Evolutionary conservation across 2,113 vertebrate genomes (phyloP).

Genomic region (Recurvirostra avosetta): DNA sequence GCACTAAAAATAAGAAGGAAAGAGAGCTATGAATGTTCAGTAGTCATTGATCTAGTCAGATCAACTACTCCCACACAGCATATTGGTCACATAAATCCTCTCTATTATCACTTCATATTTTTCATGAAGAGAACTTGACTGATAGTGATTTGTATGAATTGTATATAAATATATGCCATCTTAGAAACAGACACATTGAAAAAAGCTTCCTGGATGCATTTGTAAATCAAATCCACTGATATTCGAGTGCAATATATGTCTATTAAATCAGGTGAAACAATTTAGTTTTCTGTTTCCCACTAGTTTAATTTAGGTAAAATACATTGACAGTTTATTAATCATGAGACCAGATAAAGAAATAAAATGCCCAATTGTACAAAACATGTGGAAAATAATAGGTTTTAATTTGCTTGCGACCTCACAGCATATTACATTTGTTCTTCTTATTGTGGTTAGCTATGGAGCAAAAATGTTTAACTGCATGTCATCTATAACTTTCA

Average conservation of each 20-base stretch:
- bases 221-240: neutral
- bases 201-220: neutral
- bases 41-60: neutral
- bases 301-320: neutral
- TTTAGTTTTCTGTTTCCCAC: neutral
- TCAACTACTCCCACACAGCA: neutral
- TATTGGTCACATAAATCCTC: neutral
- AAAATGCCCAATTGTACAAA: neutral
- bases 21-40: neutral
- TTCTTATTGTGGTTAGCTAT: neutral
- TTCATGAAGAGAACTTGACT: neutral
- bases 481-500: neutral
- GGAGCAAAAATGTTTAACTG: neutral
- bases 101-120: neutral
- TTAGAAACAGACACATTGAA: neutral
- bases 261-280: neutral
- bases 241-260: neutral
- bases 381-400: neutral
- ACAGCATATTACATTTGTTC: neutral
- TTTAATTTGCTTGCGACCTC: neutral
- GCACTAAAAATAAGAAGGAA: neutral
- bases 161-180: neutral
- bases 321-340: neutral
- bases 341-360: neutral
- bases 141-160: neutral